Percentiles rank a stretch among this genome's conserved stretches.
phyloP scores from a whole-genome alignment of 2,113 vertebrate species.

The Mesitornis unicolor region DNA sequence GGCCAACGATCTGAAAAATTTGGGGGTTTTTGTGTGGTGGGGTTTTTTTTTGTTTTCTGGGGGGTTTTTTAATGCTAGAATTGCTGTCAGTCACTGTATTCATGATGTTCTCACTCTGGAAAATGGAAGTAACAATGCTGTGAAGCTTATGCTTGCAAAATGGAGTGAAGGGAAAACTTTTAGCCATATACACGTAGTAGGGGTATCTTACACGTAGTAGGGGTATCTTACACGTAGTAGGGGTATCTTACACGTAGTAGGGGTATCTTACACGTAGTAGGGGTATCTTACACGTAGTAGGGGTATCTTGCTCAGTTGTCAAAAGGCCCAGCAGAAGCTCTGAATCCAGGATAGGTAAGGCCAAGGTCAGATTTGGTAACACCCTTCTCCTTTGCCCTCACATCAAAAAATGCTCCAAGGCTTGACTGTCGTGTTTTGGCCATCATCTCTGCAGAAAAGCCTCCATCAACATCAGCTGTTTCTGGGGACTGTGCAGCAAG shows the following conservation, averaged over 20 bases:
- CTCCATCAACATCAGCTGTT: not conserved
- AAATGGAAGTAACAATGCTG: not conserved
- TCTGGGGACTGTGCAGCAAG: not conserved
- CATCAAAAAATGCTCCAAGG: not conserved
- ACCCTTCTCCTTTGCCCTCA: fast-evolving
- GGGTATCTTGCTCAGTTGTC: not conserved
- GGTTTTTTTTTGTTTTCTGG: too few relatives aligned
- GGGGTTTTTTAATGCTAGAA: not conserved
- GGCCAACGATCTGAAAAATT: not conserved
- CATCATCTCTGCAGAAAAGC: not conserved
- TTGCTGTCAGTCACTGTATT: not conserved
- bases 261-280: not conserved
- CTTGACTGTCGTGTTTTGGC: not conserved
- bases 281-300: not conserved
- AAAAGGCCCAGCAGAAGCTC: not conserved
- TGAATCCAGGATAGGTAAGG: not conserved
- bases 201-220: not conserved
- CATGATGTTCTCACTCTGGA: not conserved
- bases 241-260: not conserved
- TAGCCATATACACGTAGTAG: fast-evolving
- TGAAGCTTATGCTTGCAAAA: not conserved
- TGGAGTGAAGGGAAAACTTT: not conserved
- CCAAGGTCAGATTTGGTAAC: not conserved
- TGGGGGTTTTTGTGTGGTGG: too few relatives aligned
- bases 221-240: not conserved